These are phyloP conservation scores for Tachystola acroxantha DNA, from an alignment of 2,888 invertebrate species.

Conservation along the genomic window DNA sequence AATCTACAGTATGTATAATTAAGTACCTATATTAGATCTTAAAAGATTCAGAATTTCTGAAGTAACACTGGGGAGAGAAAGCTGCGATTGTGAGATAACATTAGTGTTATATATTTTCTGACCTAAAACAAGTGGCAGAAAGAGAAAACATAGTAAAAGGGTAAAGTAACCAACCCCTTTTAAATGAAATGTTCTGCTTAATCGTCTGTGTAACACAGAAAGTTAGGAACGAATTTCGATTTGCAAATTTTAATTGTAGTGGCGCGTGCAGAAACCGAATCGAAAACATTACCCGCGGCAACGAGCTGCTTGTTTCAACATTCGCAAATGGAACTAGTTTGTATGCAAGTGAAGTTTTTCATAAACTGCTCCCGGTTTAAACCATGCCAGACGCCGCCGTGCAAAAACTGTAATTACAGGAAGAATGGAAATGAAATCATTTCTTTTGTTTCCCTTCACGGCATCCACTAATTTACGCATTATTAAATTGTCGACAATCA, in stretches of 20 bases:
- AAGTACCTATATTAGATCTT: too few relatives aligned
- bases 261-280: slow-evolving; percentile 28
- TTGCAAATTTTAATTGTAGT: slow-evolving; percentile 39
- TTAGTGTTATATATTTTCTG: too few relatives aligned
- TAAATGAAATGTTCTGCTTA: neutral
- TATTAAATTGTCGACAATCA: slow-evolving; percentile 29
- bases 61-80: too few relatives aligned
- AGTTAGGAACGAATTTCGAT: slow-evolving; percentile 23
- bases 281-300: slow-evolving; percentile 22
- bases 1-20: too few relatives aligned
- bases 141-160: too few relatives aligned
- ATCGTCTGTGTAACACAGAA: slow-evolving; percentile 10
- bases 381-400: slow-evolving; percentile 38
- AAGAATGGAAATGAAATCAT: slow-evolving; percentile 52
- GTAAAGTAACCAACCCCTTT: too few relatives aligned
- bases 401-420: slow-evolving; percentile 60
- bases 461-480: slow-evolving; percentile 36
- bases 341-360: slow-evolving; percentile 59
- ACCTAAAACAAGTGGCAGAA: too few relatives aligned
- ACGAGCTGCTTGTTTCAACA: slow-evolving; percentile 35
- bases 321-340: slow-evolving; percentile 52
- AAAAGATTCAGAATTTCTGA: too few relatives aligned
- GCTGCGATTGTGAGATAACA: too few relatives aligned
- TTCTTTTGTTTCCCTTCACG: slow-evolving; percentile 31
- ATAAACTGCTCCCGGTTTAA: slow-evolving; percentile 46